A percentile compares a stretch with the other conserved stretches of the same genome.
Conservation (phyloP, 2,113 vertebrate species). For the Chaetura pelagica region DNA sequence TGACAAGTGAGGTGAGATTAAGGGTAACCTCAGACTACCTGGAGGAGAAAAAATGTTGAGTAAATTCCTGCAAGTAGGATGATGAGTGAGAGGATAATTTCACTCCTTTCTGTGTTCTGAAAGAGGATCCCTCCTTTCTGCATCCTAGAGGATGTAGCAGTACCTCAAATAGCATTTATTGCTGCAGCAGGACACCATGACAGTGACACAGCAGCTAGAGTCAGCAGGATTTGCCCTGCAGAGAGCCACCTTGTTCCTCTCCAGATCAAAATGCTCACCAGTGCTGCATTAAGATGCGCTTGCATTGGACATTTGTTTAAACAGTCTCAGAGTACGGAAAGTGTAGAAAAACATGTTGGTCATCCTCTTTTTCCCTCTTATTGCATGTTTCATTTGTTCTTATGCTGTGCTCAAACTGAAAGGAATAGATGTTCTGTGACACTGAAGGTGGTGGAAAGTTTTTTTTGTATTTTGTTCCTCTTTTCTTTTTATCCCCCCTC, state of each 20-base stretch:
- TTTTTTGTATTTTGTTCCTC: background rate
- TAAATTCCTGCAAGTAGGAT: background rate
- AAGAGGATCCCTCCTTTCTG: background rate
- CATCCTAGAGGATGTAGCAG: background rate
- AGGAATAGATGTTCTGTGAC: background rate
- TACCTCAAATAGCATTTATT: slow-evolving; percentile 2
- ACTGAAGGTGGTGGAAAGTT: background rate
- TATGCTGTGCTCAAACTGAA: background rate
- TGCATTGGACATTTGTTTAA: background rate
- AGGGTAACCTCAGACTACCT: background rate
- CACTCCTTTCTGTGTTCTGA: background rate
- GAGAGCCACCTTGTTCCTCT: background rate
- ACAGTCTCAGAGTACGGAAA: background rate
- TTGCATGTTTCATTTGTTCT: background rate
- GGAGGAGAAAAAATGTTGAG: background rate
- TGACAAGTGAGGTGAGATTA: background rate
- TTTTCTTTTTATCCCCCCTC: accelerated
- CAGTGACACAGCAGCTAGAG: slow-evolving; percentile 55
- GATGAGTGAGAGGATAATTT: background rate
- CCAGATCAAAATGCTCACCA: background rate
- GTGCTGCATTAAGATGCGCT: background rate
- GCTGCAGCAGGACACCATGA: slow-evolving; percentile 28
- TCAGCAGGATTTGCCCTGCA: slow-evolving; percentile 47
- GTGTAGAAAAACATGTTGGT: background rate
- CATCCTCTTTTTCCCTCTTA: background rate